A percentile compares a stretch with the other conserved stretches of the same genome.
Conservation (phyloP, 2,888 invertebrate genomes). For the Epicampocera succincta region DNA sequence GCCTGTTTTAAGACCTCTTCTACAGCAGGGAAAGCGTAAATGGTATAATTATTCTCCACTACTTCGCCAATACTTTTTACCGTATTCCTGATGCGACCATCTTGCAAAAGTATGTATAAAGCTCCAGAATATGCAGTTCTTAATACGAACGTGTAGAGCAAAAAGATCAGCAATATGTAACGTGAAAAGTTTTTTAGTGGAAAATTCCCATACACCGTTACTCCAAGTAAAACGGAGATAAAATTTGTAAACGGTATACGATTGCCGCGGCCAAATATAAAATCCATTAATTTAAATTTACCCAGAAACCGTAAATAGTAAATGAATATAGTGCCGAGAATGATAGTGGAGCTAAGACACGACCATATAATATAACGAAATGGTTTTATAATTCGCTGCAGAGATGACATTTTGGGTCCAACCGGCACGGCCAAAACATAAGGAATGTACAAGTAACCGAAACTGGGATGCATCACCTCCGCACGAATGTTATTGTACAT, state of each 20-base stretch:
- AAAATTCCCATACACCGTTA: constrained; percentile 66
- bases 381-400: constrained; percentile 75
- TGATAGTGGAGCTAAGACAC: constrained; percentile 72
- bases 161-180: constrained; percentile 76
- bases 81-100: constrained; percentile 72
- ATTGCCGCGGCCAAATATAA: constrained; percentile 75
- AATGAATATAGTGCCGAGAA: constrained; percentile 70
- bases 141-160: constrained; percentile 75
- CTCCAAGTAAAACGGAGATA: constrained; percentile 74
- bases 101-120: constrained; percentile 76
- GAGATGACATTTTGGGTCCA: constrained; percentile 73
- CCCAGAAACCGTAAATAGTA: constrained; percentile 72
- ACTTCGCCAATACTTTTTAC: constrained; percentile 73
- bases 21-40: constrained; percentile 72
- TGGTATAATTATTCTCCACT: constrained; percentile 71
- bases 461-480: constrained; percentile 73
- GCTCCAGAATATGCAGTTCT: constrained; percentile 77
- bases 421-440: constrained; percentile 75
- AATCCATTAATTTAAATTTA: constrained; percentile 56
- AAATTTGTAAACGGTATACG: constrained; percentile 74
- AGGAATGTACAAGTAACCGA: constrained; percentile 74
- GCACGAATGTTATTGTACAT: constrained; percentile 73
- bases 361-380: constrained; percentile 76
- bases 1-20: constrained; percentile 56
- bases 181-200: constrained; percentile 78